Conservation (phyloP, 2,797 vertebrate species). For the Chelonia mydas region DNA sequence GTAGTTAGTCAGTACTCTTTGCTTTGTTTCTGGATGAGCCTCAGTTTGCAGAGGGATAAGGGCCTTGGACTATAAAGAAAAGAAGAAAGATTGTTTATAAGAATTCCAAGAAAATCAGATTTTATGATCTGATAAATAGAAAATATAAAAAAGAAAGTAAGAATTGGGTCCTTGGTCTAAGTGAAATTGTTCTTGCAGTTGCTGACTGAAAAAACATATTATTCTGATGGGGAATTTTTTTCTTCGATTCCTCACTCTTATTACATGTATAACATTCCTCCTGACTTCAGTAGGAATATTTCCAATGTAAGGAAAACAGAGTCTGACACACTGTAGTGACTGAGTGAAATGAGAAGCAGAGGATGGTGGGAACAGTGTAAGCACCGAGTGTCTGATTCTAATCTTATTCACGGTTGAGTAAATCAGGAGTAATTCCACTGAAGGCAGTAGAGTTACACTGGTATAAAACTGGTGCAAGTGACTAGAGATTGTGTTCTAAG, state of each 20-base stretch:
- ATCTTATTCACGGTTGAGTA: rapidly evolving
- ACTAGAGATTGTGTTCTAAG: rapidly evolving
- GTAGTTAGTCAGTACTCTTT: slow-evolving; percentile 98
- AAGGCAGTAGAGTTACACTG: neutral
- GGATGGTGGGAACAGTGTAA: rapidly evolving
- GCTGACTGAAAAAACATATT: rapidly evolving
- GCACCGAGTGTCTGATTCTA: neutral
- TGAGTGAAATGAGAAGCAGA: neutral
- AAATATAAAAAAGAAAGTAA: rapidly evolving
- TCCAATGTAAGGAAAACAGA: neutral
- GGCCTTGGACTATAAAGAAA: slow-evolving; percentile 92
- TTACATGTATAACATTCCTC: neutral
- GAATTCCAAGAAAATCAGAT: neutral
- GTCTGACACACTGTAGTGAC: neutral
- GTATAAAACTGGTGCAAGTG: neutral
- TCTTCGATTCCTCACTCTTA: rapidly evolving
- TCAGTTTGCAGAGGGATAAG: slow-evolving; percentile 99
- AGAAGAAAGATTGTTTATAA: neutral
- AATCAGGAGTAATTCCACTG: rapidly evolving
- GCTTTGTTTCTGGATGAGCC: slow-evolving; percentile 98
- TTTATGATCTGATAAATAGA: neutral
- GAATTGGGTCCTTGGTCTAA: neutral
- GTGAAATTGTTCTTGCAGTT: neutral
- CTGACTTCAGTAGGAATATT: neutral
- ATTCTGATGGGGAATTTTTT: neutral